These are phyloP conservation scores for Chiloscyllium plagiosum DNA, from an alignment of 2,113 vertebrate genomes.

Conservation along the genomic window DNA sequence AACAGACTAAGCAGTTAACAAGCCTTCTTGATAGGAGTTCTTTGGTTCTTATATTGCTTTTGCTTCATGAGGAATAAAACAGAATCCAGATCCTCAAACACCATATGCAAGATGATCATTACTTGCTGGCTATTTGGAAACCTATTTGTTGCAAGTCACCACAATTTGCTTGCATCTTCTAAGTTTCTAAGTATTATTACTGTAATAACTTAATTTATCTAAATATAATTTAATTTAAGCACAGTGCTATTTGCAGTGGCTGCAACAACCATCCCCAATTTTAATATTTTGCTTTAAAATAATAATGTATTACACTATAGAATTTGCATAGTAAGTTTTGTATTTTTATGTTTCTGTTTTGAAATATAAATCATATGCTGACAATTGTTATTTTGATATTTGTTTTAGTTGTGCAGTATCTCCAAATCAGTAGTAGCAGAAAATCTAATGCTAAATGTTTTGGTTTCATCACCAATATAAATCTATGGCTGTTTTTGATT, in stretches of 20 bases:
- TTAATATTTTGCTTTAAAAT: not conserved
- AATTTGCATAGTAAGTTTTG: not conserved
- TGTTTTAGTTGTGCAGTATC: not conserved
- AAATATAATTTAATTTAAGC: not conserved
- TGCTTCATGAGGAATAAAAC: constrained; percentile 78
- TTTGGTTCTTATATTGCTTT: constrained; percentile 80
- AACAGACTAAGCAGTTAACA: constrained; percentile 84
- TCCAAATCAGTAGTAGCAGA: not conserved
- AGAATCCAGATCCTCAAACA: constrained; percentile 70
- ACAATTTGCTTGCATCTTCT: not conserved
- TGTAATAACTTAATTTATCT: no score
- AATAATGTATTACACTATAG: not conserved
- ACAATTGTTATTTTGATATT: not conserved
- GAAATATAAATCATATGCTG: not conserved
- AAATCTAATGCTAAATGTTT: not conserved
- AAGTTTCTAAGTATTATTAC: not conserved
- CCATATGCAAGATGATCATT: constrained; percentile 78
- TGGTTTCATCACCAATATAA: not conserved
- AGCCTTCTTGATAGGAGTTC: constrained; percentile 84
- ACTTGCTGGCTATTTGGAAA: constrained; percentile 61
- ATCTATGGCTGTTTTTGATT: not conserved
- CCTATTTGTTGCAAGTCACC: not conserved
- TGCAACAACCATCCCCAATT: not conserved
- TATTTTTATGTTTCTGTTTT: not conserved
- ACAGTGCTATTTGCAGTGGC: not conserved